phyloP scores from a whole-genome alignment of 37 sponge, comb jelly and placozoan genomes.

The Aphrocallistes beatrix region DNA sequence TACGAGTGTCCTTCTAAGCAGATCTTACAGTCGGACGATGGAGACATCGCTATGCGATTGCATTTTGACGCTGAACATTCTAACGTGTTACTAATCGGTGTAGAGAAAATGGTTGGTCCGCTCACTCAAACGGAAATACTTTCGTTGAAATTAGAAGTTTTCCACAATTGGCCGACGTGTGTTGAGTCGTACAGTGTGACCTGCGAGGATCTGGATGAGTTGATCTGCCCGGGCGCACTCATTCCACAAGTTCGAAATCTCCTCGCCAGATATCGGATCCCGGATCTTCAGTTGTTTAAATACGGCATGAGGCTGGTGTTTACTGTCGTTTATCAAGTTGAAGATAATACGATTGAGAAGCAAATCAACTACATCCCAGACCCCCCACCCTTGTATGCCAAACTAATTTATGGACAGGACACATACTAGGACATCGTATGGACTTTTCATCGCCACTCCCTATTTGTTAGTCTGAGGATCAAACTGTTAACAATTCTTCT shows the following conservation, averaged over 20 bases:
- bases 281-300: background rate
- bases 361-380: background rate
- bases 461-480: too few species aligned
- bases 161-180: background rate
- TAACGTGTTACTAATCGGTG: slow-evolving; percentile 64
- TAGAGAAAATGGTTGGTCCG: slow-evolving; percentile 24
- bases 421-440: too few species aligned
- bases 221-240: background rate
- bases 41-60: slow-evolving; percentile 36
- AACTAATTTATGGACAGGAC: background rate
- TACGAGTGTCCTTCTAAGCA: slow-evolving; percentile 2
- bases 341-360: background rate
- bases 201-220: slow-evolving; percentile 1
- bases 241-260: background rate
- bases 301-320: background rate
- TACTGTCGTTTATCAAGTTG: background rate
- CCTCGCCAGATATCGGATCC: background rate
- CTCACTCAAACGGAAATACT: background rate
- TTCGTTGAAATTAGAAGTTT: background rate
- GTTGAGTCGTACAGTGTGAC: background rate
- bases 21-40: slow-evolving; percentile 15
- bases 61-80: slow-evolving; percentile 83
- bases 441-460: too few species aligned
- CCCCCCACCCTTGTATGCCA: background rate
- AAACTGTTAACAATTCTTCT: too few species aligned